A percentile compares a stretch with the other conserved stretches of the same genome.
Evolutionary conservation across 2,797 vertebrate genomes (phyloP).

Genomic region (Taenioides sp.): DNA sequence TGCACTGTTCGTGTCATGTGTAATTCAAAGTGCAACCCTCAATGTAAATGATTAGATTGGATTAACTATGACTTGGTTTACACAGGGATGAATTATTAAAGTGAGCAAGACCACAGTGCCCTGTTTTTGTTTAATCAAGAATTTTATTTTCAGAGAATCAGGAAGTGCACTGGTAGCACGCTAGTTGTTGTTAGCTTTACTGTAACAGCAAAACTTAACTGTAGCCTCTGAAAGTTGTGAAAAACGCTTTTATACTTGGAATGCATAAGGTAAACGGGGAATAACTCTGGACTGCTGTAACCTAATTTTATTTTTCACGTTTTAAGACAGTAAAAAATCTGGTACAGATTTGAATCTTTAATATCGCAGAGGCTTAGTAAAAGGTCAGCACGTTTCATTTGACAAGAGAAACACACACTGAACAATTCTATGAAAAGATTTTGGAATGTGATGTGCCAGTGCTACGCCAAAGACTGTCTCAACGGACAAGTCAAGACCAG

Average conservation of each 20-base stretch:
- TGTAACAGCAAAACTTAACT: too few relatives aligned
- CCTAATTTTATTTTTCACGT: too few relatives aligned
- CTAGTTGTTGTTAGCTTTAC: too few relatives aligned
- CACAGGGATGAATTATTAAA: not conserved
- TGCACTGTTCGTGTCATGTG: not conserved
- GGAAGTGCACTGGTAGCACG: too few relatives aligned
- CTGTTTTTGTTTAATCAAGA: too few relatives aligned
- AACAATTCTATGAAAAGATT: slow-evolving; percentile 44
- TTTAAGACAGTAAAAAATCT: too few relatives aligned
- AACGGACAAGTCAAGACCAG: slow-evolving; percentile 28
- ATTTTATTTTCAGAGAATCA: too few relatives aligned
- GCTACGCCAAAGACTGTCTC: slow-evolving; percentile 32
- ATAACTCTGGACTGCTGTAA: too few relatives aligned
- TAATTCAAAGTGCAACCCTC: not conserved
- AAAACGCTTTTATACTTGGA: too few relatives aligned
- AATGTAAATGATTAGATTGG: not conserved
- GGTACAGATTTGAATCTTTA: not conserved
- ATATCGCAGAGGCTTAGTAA: not conserved
- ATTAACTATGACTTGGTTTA: not conserved
- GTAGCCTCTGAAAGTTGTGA: too few relatives aligned
- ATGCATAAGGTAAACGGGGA: too few relatives aligned
- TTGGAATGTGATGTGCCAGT: slow-evolving; percentile 25
- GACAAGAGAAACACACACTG: not conserved
- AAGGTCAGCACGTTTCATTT: not conserved
- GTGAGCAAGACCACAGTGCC: too few relatives aligned